Evolutionary conservation across 2,113 vertebrate species (phyloP).

Genomic region (Apteryx owenii): DNA sequence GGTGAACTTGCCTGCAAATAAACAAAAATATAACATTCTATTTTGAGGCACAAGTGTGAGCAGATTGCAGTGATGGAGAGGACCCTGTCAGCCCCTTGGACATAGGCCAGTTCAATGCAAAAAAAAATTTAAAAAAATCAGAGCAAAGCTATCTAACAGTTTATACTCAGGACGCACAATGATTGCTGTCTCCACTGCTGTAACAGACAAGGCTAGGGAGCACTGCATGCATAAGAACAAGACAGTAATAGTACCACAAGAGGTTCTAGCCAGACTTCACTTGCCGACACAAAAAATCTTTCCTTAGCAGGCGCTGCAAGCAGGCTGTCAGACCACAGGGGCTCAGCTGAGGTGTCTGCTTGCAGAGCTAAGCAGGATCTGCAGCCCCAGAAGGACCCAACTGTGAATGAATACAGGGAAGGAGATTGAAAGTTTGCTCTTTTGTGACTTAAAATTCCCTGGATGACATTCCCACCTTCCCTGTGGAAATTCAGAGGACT

Average conservation of each 20-base stretch:
- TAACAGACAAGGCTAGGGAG: not conserved
- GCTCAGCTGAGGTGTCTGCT: not conserved
- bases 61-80: not conserved
- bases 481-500: not conserved
- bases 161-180: not conserved
- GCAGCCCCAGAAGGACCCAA: not conserved
- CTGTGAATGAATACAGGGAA: not conserved
- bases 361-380: not conserved
- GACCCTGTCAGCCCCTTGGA: constrained; percentile 28
- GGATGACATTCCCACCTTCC: not conserved
- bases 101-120: not conserved
- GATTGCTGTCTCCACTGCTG: not conserved
- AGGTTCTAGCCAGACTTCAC: not conserved
- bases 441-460: not conserved
- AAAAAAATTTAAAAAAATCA: not conserved
- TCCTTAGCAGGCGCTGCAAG: not conserved
- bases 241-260: not conserved
- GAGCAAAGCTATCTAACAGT: not conserved
- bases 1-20: constrained; percentile 30
- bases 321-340: not conserved
- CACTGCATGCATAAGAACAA: not conserved
- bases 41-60: constrained; percentile 55
- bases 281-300: not conserved
- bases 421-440: not conserved
- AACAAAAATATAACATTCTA: constrained; percentile 11